Base-by-base conservation (phyloP, 2,888 invertebrate genomes). In the Eilema depressum region DNA sequence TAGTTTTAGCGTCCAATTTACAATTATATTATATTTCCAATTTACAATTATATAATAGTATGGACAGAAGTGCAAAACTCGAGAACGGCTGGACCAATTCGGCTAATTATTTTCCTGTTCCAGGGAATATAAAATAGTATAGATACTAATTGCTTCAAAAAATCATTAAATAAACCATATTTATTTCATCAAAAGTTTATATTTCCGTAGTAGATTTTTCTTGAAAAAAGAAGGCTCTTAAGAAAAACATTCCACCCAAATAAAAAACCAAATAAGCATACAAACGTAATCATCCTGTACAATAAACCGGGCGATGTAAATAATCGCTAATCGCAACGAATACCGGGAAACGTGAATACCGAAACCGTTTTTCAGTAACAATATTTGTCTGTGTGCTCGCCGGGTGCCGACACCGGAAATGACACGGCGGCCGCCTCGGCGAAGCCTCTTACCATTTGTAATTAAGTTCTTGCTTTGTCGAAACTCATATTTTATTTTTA, bases 401-500 rank as follows among this genome's bases (percentile, higher is more conserved):
- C 64, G 69, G 64, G 56, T 63, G 69, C 41, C 62, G 57, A 26
- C 56, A 33, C 72, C 74, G 81, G 83, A 82, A 83, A 83, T 79
- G 75, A 71, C 75, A 75, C 71, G 70, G 67, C 30, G 67, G 66
- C 71, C 64, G 74, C 20, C 69, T 59, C 73, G 74, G 74, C 75
- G 66, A 71, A 73, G 67, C 68, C 73, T 70, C 71, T 75, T 70
- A 68, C 74, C 75, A 72, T 74, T 77, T 75, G 72, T 83, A 81
- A 79, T 82, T 77, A 83, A 82, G 75, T 79, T 81, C 79, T 77
- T 73, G 77, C 69, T 68, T 71, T 71, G 57, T 71, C 61, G 73
- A 62, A 75, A 76, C 68, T 66, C 66, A 71, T 69, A 71, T 68
- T 80, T 69, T 69, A 61, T n/a, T 68, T 71, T 72, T 60, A 64